phyloP scores from a whole-genome alignment of 2,888 invertebrate genomes.

The Chromoteleia sp. region DNA sequence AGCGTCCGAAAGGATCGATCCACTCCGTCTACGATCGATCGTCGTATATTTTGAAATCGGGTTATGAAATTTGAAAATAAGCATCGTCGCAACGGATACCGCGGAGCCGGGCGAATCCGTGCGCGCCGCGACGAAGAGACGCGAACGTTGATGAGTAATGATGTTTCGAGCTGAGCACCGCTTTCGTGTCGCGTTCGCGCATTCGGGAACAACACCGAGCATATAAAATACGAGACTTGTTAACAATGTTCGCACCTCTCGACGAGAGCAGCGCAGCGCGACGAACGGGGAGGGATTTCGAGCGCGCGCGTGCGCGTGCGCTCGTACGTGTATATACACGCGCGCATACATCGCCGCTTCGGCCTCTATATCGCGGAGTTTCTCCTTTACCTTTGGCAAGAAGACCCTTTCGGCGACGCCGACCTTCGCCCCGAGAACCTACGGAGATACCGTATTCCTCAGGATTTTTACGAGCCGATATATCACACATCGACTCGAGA shows the following conservation, averaged over 20 bases:
- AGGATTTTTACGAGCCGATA: constrained; percentile 84
- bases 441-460: constrained; percentile 84
- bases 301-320: constrained; percentile 61
- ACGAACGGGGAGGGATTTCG: constrained; percentile 65
- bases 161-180: constrained; percentile 74
- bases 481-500: constrained; percentile 83
- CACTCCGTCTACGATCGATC: too few relatives aligned
- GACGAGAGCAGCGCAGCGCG: constrained; percentile 48
- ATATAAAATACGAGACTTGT: constrained; percentile 84
- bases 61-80: too few relatives aligned
- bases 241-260: constrained; percentile 84
- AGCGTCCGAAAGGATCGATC: too few relatives aligned
- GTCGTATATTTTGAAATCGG: too few relatives aligned
- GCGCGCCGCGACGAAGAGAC: not conserved
- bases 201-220: constrained; percentile 73
- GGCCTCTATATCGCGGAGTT: constrained; percentile 67
- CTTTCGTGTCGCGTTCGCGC: constrained; percentile 71
- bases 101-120: constrained; percentile 14
- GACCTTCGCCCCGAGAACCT: constrained; percentile 83
- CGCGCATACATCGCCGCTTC: constrained; percentile 46
- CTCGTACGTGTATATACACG: constrained; percentile 61
- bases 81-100: constrained; percentile 15
- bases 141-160: constrained; percentile 51
- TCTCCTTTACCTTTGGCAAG: constrained; percentile 67
- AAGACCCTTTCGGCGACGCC: constrained; percentile 83